Conservation (phyloP, 1,140 invertebrate species). For the Cataglyphis hispanica region DNA sequence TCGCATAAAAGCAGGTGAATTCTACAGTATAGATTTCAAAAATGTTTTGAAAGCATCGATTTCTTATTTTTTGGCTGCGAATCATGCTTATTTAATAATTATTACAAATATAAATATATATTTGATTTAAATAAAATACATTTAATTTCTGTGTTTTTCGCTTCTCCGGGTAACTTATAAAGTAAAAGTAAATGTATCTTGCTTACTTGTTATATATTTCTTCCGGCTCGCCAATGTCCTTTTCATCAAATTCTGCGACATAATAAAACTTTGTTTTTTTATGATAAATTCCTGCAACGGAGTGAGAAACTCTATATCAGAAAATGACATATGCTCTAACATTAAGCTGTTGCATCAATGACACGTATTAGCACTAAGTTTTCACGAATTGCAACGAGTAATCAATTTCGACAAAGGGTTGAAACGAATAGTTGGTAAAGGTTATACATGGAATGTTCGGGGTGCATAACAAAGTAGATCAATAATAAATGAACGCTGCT, state of each 20-base stretch:
- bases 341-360: constrained; percentile 24
- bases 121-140: neutral
- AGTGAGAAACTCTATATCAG: neutral
- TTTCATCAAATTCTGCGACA: neutral
- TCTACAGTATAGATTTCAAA: constrained; percentile 18
- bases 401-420: neutral
- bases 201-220: neutral
- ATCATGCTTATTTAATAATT: neutral
- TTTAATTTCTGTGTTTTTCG: neutral
- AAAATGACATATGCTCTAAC: constrained; percentile 16
- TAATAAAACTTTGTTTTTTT: neutral
- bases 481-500: constrained; percentile 23
- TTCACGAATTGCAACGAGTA: neutral
- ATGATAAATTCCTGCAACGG: neutral
- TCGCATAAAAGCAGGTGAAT: constrained; percentile 21
- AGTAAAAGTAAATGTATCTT: neutral
- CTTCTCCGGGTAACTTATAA: neutral
- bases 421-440: neutral
- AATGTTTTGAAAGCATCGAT: constrained; percentile 19
- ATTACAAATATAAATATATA: constrained; percentile 18
- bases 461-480: constrained; percentile 26
- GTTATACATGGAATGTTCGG: neutral
- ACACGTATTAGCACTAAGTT: neutral
- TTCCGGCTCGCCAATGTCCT: neutral
- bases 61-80: constrained; percentile 38